Percentiles rank a stretch among this genome's conserved stretches.
Conservation (phyloP, 1,140 invertebrate genomes). For the Rhagoletis pomonella region DNA sequence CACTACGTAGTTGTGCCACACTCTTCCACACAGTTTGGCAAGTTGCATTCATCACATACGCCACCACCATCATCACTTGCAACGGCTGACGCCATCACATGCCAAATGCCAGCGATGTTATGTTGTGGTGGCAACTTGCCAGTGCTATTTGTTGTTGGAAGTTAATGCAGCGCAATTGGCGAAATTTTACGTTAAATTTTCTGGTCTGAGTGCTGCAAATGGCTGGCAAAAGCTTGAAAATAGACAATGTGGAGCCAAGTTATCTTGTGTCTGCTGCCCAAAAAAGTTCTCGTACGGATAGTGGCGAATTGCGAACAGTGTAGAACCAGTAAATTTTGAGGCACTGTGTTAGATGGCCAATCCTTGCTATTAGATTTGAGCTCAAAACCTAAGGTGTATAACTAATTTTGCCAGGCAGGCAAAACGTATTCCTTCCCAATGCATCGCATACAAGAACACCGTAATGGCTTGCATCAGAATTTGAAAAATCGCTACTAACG, state of each 20-base stretch:
- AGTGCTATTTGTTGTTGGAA: neutral
- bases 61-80: neutral
- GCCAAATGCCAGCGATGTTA: constrained; percentile 8
- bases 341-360: no score
- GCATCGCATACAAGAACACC: no score
- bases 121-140: constrained; percentile 9
- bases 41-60: neutral
- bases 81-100: neutral
- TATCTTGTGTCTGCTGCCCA: neutral
- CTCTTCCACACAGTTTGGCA: neutral
- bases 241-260: constrained; percentile 24
- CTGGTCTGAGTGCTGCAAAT: constrained; percentile 11
- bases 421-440: no score
- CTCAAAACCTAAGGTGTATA: no score
- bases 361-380: no score
- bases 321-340: no score
- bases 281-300: no score
- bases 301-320: no score
- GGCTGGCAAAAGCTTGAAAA: neutral
- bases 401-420: no score
- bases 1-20: neutral
- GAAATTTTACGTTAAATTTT: constrained; percentile 51
- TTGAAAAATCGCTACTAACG: no score
- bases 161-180: constrained; percentile 32
- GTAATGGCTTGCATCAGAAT: no score